Conservation (phyloP, 2,113 vertebrate species). For the Hystrix brachyura region DNA sequence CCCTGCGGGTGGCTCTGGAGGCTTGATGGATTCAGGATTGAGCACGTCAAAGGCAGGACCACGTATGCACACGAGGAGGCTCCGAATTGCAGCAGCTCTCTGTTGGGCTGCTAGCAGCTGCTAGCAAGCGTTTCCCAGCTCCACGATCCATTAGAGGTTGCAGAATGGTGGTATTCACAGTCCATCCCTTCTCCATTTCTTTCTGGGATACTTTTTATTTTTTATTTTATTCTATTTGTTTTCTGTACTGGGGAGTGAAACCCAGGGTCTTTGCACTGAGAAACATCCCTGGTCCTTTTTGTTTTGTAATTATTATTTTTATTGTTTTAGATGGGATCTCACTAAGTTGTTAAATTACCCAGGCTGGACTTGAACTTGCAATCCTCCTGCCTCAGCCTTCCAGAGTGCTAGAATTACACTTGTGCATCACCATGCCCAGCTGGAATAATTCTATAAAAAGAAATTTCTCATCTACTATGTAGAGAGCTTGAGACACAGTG, state of each 20-base stretch:
- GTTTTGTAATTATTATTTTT: not conserved
- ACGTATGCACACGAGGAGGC: accelerated
- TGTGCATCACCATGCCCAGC: not conserved
- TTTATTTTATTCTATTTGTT: not conserved
- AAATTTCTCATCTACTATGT: not conserved
- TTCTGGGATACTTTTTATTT: not conserved
- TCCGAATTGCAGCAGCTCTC: not conserved
- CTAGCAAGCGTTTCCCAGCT: not conserved
- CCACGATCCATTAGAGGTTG: not conserved
- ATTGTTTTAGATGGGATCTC: not conserved
- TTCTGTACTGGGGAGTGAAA: not conserved
- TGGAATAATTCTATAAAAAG: not conserved
- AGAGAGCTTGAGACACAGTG: not conserved
- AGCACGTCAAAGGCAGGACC: too few relatives aligned
- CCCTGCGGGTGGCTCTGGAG: not conserved
- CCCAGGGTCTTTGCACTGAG: not conserved
- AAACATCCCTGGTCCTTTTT: not conserved
- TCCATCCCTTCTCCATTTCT: not conserved
- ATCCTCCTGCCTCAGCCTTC: not conserved
- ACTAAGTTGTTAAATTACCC: not conserved
- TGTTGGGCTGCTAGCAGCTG: not conserved
- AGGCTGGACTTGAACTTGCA: not conserved
- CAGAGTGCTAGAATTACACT: not conserved
- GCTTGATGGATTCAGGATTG: not conserved
- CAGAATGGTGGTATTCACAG: not conserved